Evolutionary conservation across 2,888 invertebrate species (phyloP), one percentile per base, ranked within the genome.

Genomic region (Kryphioiulus occultus): DNA sequence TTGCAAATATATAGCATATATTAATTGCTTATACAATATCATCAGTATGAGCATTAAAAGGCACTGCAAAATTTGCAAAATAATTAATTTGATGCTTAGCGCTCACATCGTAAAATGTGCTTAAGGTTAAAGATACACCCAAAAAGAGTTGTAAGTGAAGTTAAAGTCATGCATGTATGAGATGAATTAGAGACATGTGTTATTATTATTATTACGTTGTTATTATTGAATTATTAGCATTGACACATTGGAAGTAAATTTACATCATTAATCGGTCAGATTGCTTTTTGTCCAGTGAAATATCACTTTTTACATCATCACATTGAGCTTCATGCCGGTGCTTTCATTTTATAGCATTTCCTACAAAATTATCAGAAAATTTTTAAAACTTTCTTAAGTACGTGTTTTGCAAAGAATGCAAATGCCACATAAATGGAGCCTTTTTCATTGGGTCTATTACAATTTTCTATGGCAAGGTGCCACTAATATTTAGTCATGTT

Each of bases 51-150:
- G 68, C 68, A 68, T 68, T 68, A 68, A 22, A 68, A 68, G 68
- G 68, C 68, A 68, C 68, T 68, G 68, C 68, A 68, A 68, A 68
- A 68, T 68, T 68, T 26, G 68, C 68, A 68, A 68, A 68, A 22
- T 22, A 68, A 68, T 68, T 68, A 26, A 68, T 68, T 68, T 7
- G 68, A 68, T 68, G 68, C 68, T 68, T 68, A 12, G 68, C 68
- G 26, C 26, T 68, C 68, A 26, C 68, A 26, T 68, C 9, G 68
- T 68, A n/a, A 59, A 68, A 68, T 68, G 68, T 68, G 68, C 68
- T n/a, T 68, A 68, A 68, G 22, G 26, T 68, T 68, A 68, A 68
- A 68, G 22, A 68, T 68, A 68, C 68, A 68, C 68, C 68, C 68
- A 68, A 26, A 26, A 68, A 68, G 68, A 68, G 22, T 26, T 68